These are phyloP conservation scores for Drosophila pandora DNA, from an alignment of 1,140 invertebrate genomes.

Conservation along the genomic window DNA sequence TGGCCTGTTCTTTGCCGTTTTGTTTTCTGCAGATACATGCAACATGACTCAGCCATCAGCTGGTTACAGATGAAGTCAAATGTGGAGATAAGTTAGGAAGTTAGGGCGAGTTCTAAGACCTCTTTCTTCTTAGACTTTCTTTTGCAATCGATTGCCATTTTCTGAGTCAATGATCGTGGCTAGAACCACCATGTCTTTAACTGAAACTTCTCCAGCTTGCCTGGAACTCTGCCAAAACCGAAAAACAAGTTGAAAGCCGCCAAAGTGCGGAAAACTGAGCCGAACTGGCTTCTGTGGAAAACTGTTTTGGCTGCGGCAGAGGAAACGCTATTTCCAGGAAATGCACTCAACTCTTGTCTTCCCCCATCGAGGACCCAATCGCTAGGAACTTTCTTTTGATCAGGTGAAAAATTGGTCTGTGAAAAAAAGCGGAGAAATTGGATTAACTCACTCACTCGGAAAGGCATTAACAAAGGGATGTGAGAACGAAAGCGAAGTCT, in stretches of 20 bases:
- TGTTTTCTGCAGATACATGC: constrained; percentile 28
- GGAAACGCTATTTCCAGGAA: constrained; percentile 76
- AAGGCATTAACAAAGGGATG: constrained; percentile 42
- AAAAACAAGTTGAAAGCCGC: constrained; percentile 44
- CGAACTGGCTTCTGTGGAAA: constrained; percentile 31
- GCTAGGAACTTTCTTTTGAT: constrained; percentile 52
- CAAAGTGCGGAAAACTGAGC: constrained; percentile 41
- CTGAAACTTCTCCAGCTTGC: background rate
- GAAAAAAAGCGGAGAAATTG: constrained; percentile 33
- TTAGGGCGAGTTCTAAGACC: no score
- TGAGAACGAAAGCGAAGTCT: constrained; percentile 72
- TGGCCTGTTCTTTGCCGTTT: constrained; percentile 39
- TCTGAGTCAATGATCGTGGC: background rate
- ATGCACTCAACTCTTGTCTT: constrained; percentile 54
- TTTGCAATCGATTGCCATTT: no score
- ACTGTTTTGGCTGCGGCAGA: constrained; percentile 25
- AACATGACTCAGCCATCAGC: constrained; percentile 65
- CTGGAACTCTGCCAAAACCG: constrained; percentile 2
- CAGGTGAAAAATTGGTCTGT: constrained; percentile 48
- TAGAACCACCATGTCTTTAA: constrained; percentile 12
- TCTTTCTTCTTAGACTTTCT: no score
- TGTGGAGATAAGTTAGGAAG: background rate
- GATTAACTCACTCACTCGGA: constrained; percentile 43
- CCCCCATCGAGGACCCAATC: constrained; percentile 31
- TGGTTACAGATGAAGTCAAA: constrained; percentile 6